These are phyloP conservation scores for Limnothrissa miodon DNA, from an alignment of 2,113 vertebrate species.

Conservation along the genomic window DNA sequence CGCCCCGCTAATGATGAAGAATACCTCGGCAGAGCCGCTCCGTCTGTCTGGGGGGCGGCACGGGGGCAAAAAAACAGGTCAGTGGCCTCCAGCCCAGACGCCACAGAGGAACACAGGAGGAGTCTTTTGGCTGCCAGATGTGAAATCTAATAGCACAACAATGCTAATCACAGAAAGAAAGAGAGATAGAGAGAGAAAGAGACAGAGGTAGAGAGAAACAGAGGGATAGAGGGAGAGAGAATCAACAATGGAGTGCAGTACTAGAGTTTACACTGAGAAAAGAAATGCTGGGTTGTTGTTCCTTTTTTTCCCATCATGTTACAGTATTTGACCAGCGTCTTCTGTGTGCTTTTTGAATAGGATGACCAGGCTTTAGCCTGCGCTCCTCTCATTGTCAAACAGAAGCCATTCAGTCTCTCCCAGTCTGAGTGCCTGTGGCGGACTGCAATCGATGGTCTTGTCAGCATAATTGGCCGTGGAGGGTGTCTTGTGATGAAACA, in stretches of 20 bases:
- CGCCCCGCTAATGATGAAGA: conserved; percentile 33
- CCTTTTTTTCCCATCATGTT: not conserved
- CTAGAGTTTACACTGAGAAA: not conserved
- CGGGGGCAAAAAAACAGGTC: not conserved
- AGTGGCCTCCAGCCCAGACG: not conserved
- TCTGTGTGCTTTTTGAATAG: not conserved
- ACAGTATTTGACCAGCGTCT: not conserved
- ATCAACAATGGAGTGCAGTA: not conserved
- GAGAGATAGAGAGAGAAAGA: not conserved
- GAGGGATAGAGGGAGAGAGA: not conserved
- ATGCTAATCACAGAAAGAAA: not conserved
- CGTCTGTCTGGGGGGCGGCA: not conserved
- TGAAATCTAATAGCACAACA: not conserved
- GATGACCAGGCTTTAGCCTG: not conserved
- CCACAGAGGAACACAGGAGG: not conserved
- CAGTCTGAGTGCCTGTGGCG: not conserved
- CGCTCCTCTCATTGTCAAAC: not conserved
- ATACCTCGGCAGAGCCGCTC: not conserved
- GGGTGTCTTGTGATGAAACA: not conserved
- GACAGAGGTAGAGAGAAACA: conserved; percentile 23
- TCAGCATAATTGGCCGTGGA: not conserved
- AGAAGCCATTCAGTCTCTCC: not conserved
- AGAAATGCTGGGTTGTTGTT: not conserved
- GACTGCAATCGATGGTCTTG: not conserved
- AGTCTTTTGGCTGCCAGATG: conserved; percentile 4